Base-by-base conservation (phyloP, 2,888 invertebrate genomes). In the Zygaena filipendulae region DNA sequence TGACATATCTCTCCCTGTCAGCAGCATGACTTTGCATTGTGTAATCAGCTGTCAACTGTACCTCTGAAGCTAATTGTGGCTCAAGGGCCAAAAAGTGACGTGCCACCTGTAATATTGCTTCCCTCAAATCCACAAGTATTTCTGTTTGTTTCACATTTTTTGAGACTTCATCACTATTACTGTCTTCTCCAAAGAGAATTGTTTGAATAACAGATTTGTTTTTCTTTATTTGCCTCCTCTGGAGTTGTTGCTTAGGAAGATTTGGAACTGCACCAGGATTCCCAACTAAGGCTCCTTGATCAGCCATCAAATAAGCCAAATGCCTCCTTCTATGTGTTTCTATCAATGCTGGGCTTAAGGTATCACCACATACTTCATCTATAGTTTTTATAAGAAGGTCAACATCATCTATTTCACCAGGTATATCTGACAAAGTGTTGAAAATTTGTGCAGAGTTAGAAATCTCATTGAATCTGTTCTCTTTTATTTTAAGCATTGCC, bases 61-160 rank as follows among this genome's bases (percentile, higher is more conserved):
- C 90, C 52, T 93, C 89, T 34, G 88, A 88, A 27, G 82, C 82
- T 41, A 92, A 68, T 71, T 92, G 93, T 18, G 95, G 93, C 74
- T 97, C 97, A 21, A 95, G 85, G 33, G 94, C 91, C 42, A 97
- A 86, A 69, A 99, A 99, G 75, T 99, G 97, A 14, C 97, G 84
- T 11, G 95, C 94, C 24, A 88, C 86, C 81, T 84, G 97, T 29
- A 97, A 79, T 45, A 98, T 95, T 14, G 97, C 93, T 77, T 99
- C 97, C 43, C 97, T 84, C 28, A 99, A 82, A 77, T 98, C 97
- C n/a, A 99, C 97, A 41, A 99, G 81, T 52, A 98, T 90, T 82
- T 99, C 98, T 47, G 99, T 99, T 79, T 98, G 98, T 38, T 92
- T 88, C 27, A 99, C 94, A 80, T 99, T 99, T 70, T 99, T 99